These are phyloP conservation scores for Xenopus petersii DNA, from an alignment of 2,797 vertebrate genomes.

Conservation along the genomic window DNA sequence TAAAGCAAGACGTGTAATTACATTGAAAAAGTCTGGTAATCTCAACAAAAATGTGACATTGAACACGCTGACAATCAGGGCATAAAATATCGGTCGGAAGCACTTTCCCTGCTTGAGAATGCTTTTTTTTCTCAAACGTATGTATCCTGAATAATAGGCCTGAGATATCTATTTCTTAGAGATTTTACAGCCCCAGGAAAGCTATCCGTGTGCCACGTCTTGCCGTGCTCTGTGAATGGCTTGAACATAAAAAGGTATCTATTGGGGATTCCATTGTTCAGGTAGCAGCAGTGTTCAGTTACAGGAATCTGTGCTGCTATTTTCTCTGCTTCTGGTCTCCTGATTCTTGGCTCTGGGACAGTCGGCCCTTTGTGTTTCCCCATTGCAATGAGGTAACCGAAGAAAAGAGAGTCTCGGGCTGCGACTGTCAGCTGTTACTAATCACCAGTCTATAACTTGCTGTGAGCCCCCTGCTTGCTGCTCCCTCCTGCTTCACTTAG, in stretches of 20 bases:
- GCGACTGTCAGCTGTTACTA: slow-evolving; percentile 77
- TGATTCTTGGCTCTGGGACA: slow-evolving; percentile 71
- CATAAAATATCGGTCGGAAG: too few relatives aligned
- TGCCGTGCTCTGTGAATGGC: slow-evolving; percentile 42
- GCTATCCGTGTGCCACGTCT: not conserved
- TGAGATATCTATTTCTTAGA: not conserved
- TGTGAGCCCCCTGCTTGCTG: slow-evolving; percentile 62
- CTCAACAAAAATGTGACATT: too few relatives aligned
- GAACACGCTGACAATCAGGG: too few relatives aligned
- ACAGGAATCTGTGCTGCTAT: slow-evolving; percentile 58
- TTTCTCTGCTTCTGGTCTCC: slow-evolving; percentile 65
- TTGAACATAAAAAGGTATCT: slow-evolving; percentile 37
- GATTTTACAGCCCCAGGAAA: slow-evolving; percentile 28
- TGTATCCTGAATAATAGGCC: not conserved
- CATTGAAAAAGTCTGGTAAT: too few relatives aligned
- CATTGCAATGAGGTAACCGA: slow-evolving; percentile 71
- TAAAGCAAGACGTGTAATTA: too few relatives aligned
- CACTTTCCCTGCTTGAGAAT: not conserved
- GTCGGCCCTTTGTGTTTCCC: slow-evolving; percentile 71
- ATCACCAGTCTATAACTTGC: slow-evolving; percentile 71
- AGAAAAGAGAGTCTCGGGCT: slow-evolving; percentile 65
- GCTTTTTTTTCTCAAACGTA: not conserved
- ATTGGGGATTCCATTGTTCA: slow-evolving; percentile 53
- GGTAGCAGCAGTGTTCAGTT: slow-evolving; percentile 60
- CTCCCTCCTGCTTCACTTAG: slow-evolving; percentile 77